Percentiles rank a stretch among this genome's conserved stretches.
These are phyloP conservation scores for Hydriomena furcata DNA, from an alignment of 2,888 invertebrate genomes.

Conservation along the genomic window DNA sequence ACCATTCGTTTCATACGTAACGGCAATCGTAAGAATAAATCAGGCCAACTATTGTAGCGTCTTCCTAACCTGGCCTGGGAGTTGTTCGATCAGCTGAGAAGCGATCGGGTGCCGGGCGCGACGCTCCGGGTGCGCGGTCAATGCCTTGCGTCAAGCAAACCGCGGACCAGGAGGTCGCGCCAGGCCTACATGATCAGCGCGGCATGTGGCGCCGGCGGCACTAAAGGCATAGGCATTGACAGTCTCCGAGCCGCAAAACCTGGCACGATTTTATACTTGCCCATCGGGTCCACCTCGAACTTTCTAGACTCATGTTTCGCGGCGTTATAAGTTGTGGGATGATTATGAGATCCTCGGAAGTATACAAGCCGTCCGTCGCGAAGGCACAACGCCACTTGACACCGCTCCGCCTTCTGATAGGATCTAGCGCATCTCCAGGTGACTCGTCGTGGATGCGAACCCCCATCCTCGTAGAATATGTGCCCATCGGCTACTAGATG, in stretches of 20 bases:
- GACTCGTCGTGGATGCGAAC: conserved; percentile 74
- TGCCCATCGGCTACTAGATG: conserved; percentile 76
- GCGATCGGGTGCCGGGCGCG: conserved; percentile 43
- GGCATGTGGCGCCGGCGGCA: conserved; percentile 66
- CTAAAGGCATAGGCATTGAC: conserved; percentile 48
- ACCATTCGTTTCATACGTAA: too few relatives aligned
- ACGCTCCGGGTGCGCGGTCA: conserved; percentile 69
- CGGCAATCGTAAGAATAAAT: too few relatives aligned
- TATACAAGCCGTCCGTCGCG: conserved; percentile 77
- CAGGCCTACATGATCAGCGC: conserved; percentile 78
- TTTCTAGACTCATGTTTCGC: conserved; percentile 74
- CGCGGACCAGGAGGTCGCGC: conserved; percentile 81
- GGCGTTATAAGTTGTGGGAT: conserved; percentile 73
- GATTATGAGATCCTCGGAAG: conserved; percentile 75
- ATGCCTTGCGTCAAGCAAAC: conserved; percentile 67
- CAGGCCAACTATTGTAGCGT: background rate
- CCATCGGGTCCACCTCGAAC: conserved; percentile 76
- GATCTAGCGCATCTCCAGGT: conserved; percentile 79
- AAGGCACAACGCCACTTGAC: conserved; percentile 76
- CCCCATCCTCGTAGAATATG: conserved; percentile 80
- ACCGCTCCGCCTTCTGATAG: conserved; percentile 77
- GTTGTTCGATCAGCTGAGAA: background rate
- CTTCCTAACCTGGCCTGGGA: background rate
- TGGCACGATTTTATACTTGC: conserved; percentile 78
- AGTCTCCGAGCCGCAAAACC: conserved; percentile 50